Conservation (phyloP, 2,888 invertebrate genomes). For the Allygus modestus region DNA sequence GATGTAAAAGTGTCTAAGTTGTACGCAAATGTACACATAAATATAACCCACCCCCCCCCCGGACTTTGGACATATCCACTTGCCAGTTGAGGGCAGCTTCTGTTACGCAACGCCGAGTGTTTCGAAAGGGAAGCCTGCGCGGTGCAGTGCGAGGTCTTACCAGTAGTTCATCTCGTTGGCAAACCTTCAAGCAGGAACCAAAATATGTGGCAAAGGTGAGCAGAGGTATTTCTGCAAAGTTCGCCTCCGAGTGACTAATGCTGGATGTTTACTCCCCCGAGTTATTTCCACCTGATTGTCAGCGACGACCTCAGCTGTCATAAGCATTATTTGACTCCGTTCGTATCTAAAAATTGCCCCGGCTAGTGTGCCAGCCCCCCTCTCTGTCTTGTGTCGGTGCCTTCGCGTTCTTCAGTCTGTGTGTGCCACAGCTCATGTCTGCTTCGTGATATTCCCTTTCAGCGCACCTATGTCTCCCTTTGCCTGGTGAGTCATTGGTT, state of each 20-base stretch:
- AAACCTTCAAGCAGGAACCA: background rate
- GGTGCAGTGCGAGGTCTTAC: background rate
- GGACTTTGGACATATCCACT: background rate
- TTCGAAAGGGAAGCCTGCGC: background rate
- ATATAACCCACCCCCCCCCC: no score
- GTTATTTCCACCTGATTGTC: conserved; percentile 43
- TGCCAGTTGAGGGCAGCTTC: background rate
- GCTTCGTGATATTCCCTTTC: background rate
- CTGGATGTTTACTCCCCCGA: background rate
- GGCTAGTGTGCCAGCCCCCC: conserved; percentile 17
- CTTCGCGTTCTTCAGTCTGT: conserved; percentile 17
- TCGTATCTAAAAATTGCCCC: conserved; percentile 37
- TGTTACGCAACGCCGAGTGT: background rate
- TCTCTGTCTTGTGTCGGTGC: background rate
- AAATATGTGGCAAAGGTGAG: conserved; percentile 12
- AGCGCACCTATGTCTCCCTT: background rate
- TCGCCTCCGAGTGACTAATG: background rate
- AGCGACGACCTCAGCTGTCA: conserved; percentile 13
- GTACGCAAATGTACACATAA: no score
- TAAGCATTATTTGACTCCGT: conserved; percentile 19
- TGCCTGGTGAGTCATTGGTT: conserved; percentile 28
- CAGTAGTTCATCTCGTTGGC: background rate
- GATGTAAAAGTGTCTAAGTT: no score
- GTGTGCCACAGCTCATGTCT: conserved; percentile 4
- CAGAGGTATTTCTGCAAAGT: background rate